Percentiles rank a stretch among this genome's conserved stretches.
Conservation (phyloP, 2,113 vertebrate species). For the Crotalus helleri region DNA sequence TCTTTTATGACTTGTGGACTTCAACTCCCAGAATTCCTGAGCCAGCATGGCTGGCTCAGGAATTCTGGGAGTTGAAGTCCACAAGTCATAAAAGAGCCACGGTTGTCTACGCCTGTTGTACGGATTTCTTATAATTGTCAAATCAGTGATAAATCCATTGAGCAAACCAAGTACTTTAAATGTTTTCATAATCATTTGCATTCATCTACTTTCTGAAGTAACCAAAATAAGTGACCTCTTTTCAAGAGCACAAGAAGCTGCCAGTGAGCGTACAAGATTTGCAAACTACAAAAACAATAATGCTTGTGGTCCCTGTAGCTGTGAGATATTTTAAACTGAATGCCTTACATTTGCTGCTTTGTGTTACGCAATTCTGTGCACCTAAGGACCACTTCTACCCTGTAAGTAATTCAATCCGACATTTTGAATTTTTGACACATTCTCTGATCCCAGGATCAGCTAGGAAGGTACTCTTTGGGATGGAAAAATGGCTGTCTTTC, state of each 20-base stretch:
- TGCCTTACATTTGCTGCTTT: neutral
- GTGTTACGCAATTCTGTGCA: neutral
- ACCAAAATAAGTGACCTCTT: neutral
- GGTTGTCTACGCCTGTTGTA: too few relatives aligned
- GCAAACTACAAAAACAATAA: neutral
- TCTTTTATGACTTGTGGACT: too few relatives aligned
- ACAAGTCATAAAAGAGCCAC: too few relatives aligned
- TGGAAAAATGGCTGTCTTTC: neutral
- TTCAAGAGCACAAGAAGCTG: neutral
- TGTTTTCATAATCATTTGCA: neutral
- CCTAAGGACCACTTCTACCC: neutral
- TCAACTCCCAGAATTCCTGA: too few relatives aligned
- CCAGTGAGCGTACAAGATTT: neutral
- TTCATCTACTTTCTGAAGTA: neutral
- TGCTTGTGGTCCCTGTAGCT: neutral
- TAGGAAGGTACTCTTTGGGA: neutral
- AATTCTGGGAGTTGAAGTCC: too few relatives aligned
- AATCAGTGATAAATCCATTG: neutral
- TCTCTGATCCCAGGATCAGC: neutral
- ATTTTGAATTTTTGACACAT: neutral
- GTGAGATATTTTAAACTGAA: neutral
- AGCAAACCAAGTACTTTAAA: neutral
- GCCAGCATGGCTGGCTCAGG: too few relatives aligned
- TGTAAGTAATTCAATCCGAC: neutral
- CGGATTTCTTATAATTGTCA: neutral